Conservation (phyloP, 2,888 invertebrate genomes). For the Endotricha flammealis region DNA sequence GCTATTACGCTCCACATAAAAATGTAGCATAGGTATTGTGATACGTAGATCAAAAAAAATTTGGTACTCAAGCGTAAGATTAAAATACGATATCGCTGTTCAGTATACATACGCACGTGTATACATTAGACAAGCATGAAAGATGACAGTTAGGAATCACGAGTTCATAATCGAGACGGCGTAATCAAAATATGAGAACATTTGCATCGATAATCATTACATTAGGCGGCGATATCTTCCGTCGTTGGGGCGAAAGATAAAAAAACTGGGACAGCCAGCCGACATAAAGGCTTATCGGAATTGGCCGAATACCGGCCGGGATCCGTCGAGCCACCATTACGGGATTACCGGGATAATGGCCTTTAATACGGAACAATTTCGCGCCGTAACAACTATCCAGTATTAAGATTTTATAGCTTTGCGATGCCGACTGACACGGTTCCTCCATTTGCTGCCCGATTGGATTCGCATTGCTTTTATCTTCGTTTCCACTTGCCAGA, state of each 20-base stretch:
- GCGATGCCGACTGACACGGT: constrained; percentile 5
- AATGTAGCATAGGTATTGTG: too few relatives aligned
- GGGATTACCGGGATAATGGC: constrained; percentile 34
- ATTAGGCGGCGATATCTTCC: constrained; percentile 20
- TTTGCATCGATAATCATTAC: constrained; percentile 24
- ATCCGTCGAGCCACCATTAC: constrained; percentile 28
- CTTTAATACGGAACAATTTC: constrained; percentile 25
- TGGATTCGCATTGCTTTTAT: constrained; percentile 5
- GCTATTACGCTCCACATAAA: too few relatives aligned
- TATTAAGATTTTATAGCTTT: constrained; percentile 12
- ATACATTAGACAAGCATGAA: too few relatives aligned
- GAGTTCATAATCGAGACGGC: too few relatives aligned
- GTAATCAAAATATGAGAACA: constrained; percentile 13
- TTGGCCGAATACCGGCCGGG: constrained; percentile 23
- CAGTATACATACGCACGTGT: too few relatives aligned
- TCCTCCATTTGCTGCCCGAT: constrained; percentile 11
- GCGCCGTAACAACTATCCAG: constrained; percentile 17
- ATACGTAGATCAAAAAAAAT: too few relatives aligned
- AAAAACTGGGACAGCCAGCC: constrained; percentile 18
- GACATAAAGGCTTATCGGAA: constrained; percentile 30
- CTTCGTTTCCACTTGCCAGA: constrained; percentile 3
- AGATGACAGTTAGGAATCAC: too few relatives aligned
- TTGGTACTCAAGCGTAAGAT: too few relatives aligned
- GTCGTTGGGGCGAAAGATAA: constrained; percentile 18
- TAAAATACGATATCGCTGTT: too few relatives aligned